phyloP scores from a whole-genome alignment of 2,113 vertebrate genomes.

The Symphodus melops region DNA sequence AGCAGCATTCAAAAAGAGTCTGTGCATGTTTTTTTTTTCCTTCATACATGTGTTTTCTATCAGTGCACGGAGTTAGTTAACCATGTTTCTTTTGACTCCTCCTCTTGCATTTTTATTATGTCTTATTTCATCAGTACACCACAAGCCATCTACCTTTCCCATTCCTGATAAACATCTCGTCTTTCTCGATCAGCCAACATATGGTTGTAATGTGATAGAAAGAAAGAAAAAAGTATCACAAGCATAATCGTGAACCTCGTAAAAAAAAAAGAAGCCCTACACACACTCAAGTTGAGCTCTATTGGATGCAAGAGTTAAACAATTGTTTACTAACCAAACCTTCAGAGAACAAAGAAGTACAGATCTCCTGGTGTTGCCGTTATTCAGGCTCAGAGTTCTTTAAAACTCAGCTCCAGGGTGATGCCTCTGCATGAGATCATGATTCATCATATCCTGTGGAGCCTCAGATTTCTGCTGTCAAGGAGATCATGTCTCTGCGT shows the following conservation, averaged over 20 bases:
- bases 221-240: constrained; percentile 6
- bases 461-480: constrained; percentile 21
- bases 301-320: not conserved
- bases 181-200: not conserved
- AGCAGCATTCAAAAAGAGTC: constrained; percentile 5
- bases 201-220: not conserved
- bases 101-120: constrained; percentile 17
- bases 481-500: not conserved
- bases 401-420: constrained; percentile 32
- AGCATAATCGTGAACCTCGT: not conserved
- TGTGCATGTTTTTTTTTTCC: not conserved
- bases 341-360: constrained; percentile 50
- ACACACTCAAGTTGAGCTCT: not conserved
- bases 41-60: constrained; percentile 55
- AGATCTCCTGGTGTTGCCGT: constrained; percentile 14
- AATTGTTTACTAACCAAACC: constrained; percentile 46
- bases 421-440: constrained; percentile 51
- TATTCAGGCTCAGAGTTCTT: constrained; percentile 20
- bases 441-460: constrained; percentile 45
- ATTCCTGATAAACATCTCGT: not conserved
- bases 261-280: not conserved
- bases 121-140: constrained; percentile 52
- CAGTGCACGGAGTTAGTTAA: constrained; percentile 2
- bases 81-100: constrained; percentile 31
- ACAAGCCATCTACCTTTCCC: constrained; percentile 45